These are phyloP conservation scores for Mesitornis unicolor DNA, from an alignment of 2,113 vertebrate species.

Conservation along the genomic window DNA sequence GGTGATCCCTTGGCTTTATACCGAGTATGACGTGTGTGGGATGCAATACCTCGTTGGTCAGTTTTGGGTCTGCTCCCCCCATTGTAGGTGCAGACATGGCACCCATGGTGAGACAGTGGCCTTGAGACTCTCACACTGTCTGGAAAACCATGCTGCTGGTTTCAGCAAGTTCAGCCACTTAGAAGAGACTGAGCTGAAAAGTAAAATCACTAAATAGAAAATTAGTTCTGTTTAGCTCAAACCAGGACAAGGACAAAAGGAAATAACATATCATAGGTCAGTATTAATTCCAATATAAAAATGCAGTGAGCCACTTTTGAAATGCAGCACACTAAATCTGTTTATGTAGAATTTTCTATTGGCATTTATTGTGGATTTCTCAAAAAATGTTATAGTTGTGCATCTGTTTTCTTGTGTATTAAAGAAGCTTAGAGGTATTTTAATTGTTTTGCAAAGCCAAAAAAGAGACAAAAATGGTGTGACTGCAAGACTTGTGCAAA, in stretches of 20 bases:
- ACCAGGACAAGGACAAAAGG: background rate
- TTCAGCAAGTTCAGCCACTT: too few relatives aligned
- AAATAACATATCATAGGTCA: background rate
- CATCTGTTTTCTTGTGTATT: background rate
- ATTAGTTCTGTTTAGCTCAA: too few relatives aligned
- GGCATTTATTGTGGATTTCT: background rate
- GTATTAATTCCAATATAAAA: background rate
- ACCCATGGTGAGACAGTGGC: too few relatives aligned
- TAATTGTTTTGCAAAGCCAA: background rate
- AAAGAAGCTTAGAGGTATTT: background rate
- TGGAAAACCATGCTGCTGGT: too few relatives aligned
- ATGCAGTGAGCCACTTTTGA: background rate
- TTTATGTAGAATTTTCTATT: background rate
- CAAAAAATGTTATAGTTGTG: background rate
- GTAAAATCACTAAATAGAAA: too few relatives aligned
- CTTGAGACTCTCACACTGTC: too few relatives aligned
- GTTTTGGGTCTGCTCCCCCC: too few relatives aligned
- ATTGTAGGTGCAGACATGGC: too few relatives aligned
- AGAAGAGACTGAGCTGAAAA: too few relatives aligned
- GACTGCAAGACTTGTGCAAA: background rate
- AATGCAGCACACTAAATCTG: background rate
- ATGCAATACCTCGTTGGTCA: too few relatives aligned
- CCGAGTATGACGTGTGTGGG: too few relatives aligned
- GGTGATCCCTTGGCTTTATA: too few relatives aligned
- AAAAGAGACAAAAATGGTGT: background rate